phyloP scores from a whole-genome alignment of 2,113 vertebrate species.

The Terrapene triunguis region DNA sequence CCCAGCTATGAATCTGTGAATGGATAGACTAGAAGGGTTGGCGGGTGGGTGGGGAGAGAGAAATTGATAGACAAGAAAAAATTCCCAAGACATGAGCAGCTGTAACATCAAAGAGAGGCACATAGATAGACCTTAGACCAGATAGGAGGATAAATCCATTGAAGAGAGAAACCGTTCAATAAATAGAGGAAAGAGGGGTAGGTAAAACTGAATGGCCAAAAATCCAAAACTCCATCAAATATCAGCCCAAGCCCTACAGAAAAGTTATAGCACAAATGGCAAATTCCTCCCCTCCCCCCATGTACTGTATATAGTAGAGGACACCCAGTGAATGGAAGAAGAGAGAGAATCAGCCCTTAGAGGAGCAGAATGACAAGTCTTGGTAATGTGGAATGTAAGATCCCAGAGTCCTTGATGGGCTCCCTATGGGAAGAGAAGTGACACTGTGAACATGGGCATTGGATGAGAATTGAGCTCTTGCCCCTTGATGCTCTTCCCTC shows the following conservation, averaged over 20 bases:
- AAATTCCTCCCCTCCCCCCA: background rate
- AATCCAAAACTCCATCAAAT: rapidly evolving
- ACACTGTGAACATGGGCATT: background rate
- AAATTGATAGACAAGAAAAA: background rate
- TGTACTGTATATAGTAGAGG: background rate
- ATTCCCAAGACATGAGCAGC: background rate
- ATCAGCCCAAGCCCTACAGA: background rate
- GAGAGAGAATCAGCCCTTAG: background rate
- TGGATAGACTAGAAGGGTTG: background rate
- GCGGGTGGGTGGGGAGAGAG: background rate
- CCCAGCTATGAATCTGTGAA: background rate
- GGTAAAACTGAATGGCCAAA: background rate
- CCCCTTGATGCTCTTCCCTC: rapidly evolving
- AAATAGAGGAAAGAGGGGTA: background rate
- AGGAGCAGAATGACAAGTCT: background rate
- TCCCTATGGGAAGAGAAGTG: background rate
- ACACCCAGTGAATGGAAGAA: rapidly evolving
- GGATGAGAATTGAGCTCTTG: background rate
- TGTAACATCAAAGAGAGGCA: rapidly evolving
- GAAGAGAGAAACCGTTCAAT: background rate
- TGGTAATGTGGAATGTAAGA: no score
- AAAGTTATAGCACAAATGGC: background rate
- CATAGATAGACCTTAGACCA: background rate
- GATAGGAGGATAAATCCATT: background rate
- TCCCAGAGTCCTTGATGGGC: rapidly evolving